Base-by-base conservation (phyloP, 2,797 vertebrate genomes). In the Prionace glauca region DNA sequence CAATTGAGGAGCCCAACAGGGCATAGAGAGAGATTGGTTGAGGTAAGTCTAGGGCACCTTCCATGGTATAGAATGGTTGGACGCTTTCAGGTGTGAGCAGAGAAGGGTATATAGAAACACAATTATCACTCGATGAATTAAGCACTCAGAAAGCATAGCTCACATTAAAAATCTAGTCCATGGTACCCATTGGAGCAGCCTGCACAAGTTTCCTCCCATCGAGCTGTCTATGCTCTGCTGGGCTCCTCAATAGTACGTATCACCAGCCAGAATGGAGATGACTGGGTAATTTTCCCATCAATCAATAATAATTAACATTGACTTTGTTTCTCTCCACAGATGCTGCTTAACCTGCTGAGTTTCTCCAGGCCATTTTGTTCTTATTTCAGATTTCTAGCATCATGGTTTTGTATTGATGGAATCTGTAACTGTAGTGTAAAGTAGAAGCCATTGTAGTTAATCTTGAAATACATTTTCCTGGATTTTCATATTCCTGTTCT, bases 371-470 rank as follows among this genome's bases (percentile, higher is more conserved):
- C 2, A 18, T 69, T 69, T 20, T 69, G 67, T 69, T 69, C 67
- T 20, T 69, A 69, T 20, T 69, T 69, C 18, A 18, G 67, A 18
- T 69, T 69, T 69, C 67, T 18, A 69, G 67, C 1, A 69, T 69
- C 67, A 22, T 18, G 67, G 3, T 69, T 69, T 69, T 69, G 3
- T 69, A 69, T 69, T 69, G 45, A 62, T 90, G 12, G 87, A 90
- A 5, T 90, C 24, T 5, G 12, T 29, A 5, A 10, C 12, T 32
- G 56, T 32, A 18, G 12, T 90, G 12, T 62, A 29, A n/a, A 32
- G 56, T 62, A 90, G 87, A 60, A 62, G 29, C 24, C 14, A 60
- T 62, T 90, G 10, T 32, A 96, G 4, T 56, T 96, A 71, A 60
- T 45, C 84, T 77, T 81, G 74, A 36, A 95, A n/a, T 79, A 88